phyloP scores from a whole-genome alignment of 2,888 invertebrate species.

The Drosophila gaucha region DNA sequence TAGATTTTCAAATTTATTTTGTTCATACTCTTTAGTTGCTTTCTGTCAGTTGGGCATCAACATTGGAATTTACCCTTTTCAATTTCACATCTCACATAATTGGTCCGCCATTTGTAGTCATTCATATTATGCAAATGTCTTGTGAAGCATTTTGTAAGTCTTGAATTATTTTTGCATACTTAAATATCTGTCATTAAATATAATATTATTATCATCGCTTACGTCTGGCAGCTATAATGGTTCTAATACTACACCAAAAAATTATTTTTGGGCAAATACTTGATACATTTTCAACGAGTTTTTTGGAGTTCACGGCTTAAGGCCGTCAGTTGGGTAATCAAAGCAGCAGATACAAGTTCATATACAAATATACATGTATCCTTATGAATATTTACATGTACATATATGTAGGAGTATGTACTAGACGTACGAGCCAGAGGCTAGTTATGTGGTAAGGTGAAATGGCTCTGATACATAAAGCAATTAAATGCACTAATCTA shows the following conservation, averaged over 20 bases:
- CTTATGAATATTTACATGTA: conserved; percentile 12
- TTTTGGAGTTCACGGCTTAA: conserved; percentile 29
- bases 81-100: conserved; percentile 31
- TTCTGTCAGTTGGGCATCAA: not conserved
- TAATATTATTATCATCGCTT: conserved; percentile 9
- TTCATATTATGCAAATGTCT: conserved; percentile 52
- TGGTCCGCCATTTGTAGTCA: conserved; percentile 43
- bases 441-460: conserved; percentile 15
- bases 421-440: conserved; percentile 3
- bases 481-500: not conserved
- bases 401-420: not conserved
- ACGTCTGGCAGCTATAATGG: conserved; percentile 7
- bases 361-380: conserved; percentile 2
- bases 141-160: conserved; percentile 13
- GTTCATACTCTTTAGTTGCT: not conserved
- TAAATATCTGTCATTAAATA: not conserved
- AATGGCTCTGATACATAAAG: conserved; percentile 29
- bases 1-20: not conserved
- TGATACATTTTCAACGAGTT: conserved; percentile 21
- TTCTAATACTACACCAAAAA: not conserved
- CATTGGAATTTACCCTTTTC: conserved; percentile 12
- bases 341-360: conserved; percentile 20
- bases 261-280: conserved; percentile 42
- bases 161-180: conserved; percentile 10
- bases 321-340: conserved; percentile 55